Conservation (phyloP, 2,888 invertebrate genomes). For the Ophonus ardosiacus region DNA sequence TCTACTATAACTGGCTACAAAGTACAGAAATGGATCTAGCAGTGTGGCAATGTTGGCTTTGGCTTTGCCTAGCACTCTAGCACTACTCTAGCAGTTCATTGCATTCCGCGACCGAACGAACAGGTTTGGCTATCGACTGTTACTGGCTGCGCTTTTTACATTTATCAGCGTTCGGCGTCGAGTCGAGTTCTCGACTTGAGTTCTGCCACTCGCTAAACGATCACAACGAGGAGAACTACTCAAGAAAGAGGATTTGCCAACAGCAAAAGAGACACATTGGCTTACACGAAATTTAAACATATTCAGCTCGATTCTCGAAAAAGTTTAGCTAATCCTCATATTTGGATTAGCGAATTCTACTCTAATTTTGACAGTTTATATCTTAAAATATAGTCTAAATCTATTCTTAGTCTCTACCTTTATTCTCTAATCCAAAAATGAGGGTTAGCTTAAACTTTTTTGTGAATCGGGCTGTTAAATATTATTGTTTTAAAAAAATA, state of each 20-base stretch:
- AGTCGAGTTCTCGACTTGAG: constrained; percentile 15
- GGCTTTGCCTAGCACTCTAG: constrained; percentile 1
- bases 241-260: not conserved
- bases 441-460: too few relatives aligned
- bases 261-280: not conserved
- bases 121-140: constrained; percentile 66
- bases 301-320: not conserved
- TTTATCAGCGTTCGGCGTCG: constrained; percentile 37
- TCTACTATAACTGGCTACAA: constrained; percentile 40
- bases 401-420: too few relatives aligned
- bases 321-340: too few relatives aligned
- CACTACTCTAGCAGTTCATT: constrained; percentile 45
- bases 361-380: too few relatives aligned
- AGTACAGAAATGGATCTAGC: constrained; percentile 45
- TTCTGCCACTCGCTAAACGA: constrained; percentile 29
- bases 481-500: too few relatives aligned
- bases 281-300: not conserved
- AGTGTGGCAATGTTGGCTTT: constrained; percentile 30
- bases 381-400: too few relatives aligned
- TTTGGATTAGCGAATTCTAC: too few relatives aligned
- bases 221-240: not conserved
- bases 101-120: constrained; percentile 69
- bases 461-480: too few relatives aligned
- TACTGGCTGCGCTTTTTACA: constrained; percentile 48
- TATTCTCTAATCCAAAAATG: too few relatives aligned